A percentile compares a stretch with the other conserved stretches of the same genome.
Conservation (phyloP, 2,888 invertebrate species). For the Chalcis sispes region DNA sequence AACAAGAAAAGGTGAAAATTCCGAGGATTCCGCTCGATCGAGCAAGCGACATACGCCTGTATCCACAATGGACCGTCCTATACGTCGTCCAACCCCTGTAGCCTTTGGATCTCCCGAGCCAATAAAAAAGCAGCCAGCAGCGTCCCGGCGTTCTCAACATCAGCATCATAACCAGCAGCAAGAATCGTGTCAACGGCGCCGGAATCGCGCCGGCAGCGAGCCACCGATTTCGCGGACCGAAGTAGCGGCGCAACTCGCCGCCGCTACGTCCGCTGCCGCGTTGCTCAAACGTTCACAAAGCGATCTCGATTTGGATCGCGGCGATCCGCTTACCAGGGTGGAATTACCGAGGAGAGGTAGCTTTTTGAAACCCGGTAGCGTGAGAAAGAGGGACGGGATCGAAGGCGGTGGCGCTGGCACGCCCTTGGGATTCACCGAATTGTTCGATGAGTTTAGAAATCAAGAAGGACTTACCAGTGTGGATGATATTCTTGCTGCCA, state of each 20-base stretch:
- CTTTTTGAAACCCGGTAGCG: constrained; percentile 89
- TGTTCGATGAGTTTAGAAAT: constrained; percentile 90
- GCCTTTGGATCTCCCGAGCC: background rate
- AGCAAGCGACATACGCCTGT: constrained; percentile 57
- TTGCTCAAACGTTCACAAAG: constrained; percentile 76
- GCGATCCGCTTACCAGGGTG: constrained; percentile 90
- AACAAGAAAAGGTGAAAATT: background rate
- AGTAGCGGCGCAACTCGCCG: constrained; percentile 26
- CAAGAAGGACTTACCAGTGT: constrained; percentile 92
- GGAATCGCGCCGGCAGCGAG: constrained; percentile 73
- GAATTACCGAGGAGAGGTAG: constrained; percentile 91
- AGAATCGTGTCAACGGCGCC: constrained; percentile 53
- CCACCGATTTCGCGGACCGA: constrained; percentile 62
- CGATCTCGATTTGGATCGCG: constrained; percentile 79
- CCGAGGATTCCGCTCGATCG: constrained; percentile 11
- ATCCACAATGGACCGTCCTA: constrained; percentile 68
- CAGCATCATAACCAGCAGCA: constrained; percentile 5
- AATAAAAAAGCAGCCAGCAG: background rate
- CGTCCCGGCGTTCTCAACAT: constrained; percentile 61
- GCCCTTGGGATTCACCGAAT: constrained; percentile 90
- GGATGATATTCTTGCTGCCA: constrained; percentile 91
- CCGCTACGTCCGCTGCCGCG: constrained; percentile 31
- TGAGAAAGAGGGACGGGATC: constrained; percentile 85
- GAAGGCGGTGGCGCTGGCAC: constrained; percentile 84
- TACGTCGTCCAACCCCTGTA: constrained; percentile 64